Conservation (phyloP, 2,113 vertebrate species). For the Eulemur rufifrons region DNA sequence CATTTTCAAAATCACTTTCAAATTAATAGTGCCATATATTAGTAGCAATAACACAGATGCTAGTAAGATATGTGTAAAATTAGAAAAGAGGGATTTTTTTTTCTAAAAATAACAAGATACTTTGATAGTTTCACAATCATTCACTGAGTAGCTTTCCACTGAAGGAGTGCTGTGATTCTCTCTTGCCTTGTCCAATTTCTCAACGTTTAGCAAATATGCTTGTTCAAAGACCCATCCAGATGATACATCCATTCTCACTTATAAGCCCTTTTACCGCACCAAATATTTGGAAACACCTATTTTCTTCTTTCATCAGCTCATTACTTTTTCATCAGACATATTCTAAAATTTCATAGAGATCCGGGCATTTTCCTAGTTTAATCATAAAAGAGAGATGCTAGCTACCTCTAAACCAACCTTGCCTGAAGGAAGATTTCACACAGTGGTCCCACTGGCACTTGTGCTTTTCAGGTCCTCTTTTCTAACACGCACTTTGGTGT, state of each 20-base stretch:
- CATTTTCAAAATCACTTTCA: neutral
- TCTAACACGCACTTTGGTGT: neutral
- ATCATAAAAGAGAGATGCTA: neutral
- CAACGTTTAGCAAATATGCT: neutral
- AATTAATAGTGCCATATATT: neutral
- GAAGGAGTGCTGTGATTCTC: neutral
- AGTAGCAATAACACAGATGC: neutral
- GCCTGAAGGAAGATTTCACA: neutral
- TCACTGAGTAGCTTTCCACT: neutral
- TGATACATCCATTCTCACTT: neutral
- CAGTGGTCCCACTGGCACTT: neutral
- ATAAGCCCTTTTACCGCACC: neutral
- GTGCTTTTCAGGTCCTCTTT: neutral
- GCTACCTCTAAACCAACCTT: neutral
- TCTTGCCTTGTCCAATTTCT: neutral
- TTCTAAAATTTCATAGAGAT: neutral
- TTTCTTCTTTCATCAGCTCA: neutral
- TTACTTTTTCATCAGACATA: neutral
- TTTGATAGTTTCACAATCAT: neutral
- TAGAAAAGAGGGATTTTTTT: neutral
- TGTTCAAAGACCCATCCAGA: neutral
- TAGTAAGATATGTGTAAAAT: neutral
- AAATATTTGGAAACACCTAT: neutral
- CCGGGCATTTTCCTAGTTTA: neutral
- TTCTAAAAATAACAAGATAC: neutral